Base-by-base conservation (phyloP, 2,888 invertebrate genomes). In the Patella pellucida region DNA sequence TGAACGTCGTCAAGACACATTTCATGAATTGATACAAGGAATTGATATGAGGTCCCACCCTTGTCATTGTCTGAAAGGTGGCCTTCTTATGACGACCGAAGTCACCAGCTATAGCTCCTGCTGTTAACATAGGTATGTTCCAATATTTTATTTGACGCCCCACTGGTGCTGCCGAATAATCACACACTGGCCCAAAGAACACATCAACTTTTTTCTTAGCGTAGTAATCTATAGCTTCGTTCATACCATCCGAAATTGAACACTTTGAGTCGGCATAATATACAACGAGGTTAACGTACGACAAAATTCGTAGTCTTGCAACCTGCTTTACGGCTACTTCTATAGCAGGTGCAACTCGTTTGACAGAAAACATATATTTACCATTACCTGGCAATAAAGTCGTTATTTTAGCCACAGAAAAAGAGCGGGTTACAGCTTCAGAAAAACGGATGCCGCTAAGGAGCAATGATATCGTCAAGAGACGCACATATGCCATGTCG, bases 121-220 rank as follows among this genome's bases (percentile, higher is more conserved):
- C 81, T 15, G 96, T 96, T 84, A 96, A 95, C 85, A 96, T 95
- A 0, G 96, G 96, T 0, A 95, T 94, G 90, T 96, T 96, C 96
- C 96, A 96, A 89, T 95, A 74, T 12, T 52, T 71, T 27, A 79
- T 79, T 76, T 97, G 93, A 77, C 96, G 92, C 5, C 96, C 96
- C 4, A 97, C 96, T 0, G 97, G 96, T 87, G 97, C 97, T 83
- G 96, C 91, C 0, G 96, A 96, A 62, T 96, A 90, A 76, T 90
- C 90, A 78, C 89, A 90, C 72, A 82, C 83, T 0, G 90, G 90
- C 0, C 91, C 90, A 70, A 91, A 85, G 74, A 89, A 85, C 5
- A 89, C 85, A 74, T 88, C 81, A 9, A 86, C 83, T 50, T 85
- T 81, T 31, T 82, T 79, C 19, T 80, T 77, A 11, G 86, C 83